These are phyloP conservation scores for Clarias magur DNA, from an alignment of 2,113 vertebrate genomes.

Conservation along the genomic window DNA sequence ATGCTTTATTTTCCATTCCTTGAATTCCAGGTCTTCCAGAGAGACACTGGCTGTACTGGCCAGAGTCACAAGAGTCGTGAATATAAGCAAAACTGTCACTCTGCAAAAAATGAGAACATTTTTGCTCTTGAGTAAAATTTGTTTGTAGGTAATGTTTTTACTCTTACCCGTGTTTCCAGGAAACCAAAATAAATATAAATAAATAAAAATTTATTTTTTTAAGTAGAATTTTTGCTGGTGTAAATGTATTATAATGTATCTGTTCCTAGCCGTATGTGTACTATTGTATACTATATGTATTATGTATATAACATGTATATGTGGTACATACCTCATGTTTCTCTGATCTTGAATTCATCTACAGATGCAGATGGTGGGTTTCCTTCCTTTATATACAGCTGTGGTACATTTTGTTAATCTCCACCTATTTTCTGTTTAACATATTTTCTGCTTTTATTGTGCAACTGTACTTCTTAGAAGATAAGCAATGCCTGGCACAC, in stretches of 20 bases:
- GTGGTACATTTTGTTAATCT: background rate
- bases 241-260: background rate
- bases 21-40: slow-evolving; percentile 76
- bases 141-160: background rate
- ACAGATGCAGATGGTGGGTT: background rate
- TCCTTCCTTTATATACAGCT: background rate
- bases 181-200: background rate
- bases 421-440: too few relatives aligned
- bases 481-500: too few relatives aligned
- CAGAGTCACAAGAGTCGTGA: slow-evolving; percentile 60
- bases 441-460: too few relatives aligned
- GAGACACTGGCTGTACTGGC: slow-evolving; percentile 64
- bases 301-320: background rate
- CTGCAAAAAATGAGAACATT: slow-evolving; percentile 46
- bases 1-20: slow-evolving; percentile 74
- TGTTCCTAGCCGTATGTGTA: background rate
- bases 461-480: too few relatives aligned
- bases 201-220: background rate
- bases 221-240: background rate
- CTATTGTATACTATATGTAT: background rate
- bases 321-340: background rate
- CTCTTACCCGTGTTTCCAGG: background rate
- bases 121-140: background rate
- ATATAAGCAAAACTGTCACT: slow-evolving; percentile 69
- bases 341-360: background rate